Conservation (phyloP, 2,797 vertebrate species). For the Gobionotothen gibberifrons region DNA sequence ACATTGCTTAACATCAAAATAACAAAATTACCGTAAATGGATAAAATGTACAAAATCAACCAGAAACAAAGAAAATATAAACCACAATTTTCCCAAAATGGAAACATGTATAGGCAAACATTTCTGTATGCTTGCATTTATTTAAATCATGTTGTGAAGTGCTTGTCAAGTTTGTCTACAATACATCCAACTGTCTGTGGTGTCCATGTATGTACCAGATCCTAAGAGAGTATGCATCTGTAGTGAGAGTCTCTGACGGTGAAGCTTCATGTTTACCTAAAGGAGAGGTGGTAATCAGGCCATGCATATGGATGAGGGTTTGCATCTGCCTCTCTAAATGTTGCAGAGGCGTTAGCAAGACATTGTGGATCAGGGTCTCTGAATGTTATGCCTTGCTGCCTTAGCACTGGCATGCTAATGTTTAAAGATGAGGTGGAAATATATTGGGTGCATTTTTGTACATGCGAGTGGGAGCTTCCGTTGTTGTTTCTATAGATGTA, state of each 20-base stretch:
- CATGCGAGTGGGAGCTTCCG: conserved; percentile 1
- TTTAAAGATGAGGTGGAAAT: conserved; percentile 12
- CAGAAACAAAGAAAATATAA: not conserved
- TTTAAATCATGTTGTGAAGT: not conserved
- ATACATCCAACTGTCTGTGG: conserved; percentile 1
- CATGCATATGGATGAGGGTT: conserved; percentile 62
- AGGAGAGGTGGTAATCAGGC: conserved; percentile 46
- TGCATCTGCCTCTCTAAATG: conserved; percentile 40
- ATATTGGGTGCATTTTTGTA: conserved; percentile 23
- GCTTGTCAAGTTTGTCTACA: not conserved
- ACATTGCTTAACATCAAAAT: not conserved
- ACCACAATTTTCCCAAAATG: not conserved
- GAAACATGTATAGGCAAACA: not conserved
- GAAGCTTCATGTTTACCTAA: conserved; percentile 54
- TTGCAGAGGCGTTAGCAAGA: conserved; percentile 54
- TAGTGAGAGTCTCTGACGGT: conserved; percentile 19
- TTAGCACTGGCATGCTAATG: conserved; percentile 32
- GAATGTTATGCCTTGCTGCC: conserved; percentile 17
- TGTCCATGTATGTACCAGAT: not conserved
- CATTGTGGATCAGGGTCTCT: conserved; percentile 36
- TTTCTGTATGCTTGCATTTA: not conserved
- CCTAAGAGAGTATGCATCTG: conserved; percentile 23
- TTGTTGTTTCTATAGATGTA: conserved; percentile 33
- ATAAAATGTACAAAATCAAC: not conserved
- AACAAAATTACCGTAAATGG: no score